Base-by-base conservation (phyloP, 1,140 invertebrate species). In the Drosophila willistoni region DNA sequence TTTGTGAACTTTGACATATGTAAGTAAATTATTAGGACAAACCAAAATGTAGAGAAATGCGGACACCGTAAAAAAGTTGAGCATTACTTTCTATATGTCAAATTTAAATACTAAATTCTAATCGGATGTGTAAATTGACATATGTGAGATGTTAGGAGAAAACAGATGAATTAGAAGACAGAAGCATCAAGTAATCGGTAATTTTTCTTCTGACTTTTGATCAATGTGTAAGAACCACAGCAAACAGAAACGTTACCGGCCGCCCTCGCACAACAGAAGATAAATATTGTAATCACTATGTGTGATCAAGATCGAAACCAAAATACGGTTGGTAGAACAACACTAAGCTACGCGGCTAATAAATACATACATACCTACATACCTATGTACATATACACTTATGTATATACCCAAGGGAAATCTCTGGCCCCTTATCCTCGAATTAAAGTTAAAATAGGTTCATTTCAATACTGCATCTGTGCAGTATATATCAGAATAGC, bases 311-410 rank as follows among this genome's bases (percentile, higher is more conserved):
- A 64, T 47, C 36, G 22, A 36, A 36, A 51, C 22, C 22, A 33
- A 22, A 59, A 47, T 12, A 73, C 70, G 71, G 71, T 73, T 73
- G 60, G 70, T 73, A 66, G 54, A 73, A 41, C 34, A 66, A 34
- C 34, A 42, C 14, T 47, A 22, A 59, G 14, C 36, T 34, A 17
- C 25, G 25, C 54, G 10, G 34, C 42, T 51, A 42, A n/a, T 13
- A 33, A 9, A 63, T 25, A 14, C 42, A 64, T 36, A 14, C 42
- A 64, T 36, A 51, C 41, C 47, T 36, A 41, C 47, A 13, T 9
- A 22, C 22, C 17, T n/a, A 7, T n/a, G 3, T 42, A 42, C 41
- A 3, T n/a, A 42, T 1, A 22, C 10, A 19, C 17, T 2, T 7
- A 47, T 17, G 19, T 19, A 10, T 17, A 47, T 19, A 10, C 6